Evolutionary conservation across 64 coral and sea anemone genomes (phyloP).

Genomic region (Actinia equina): DNA sequence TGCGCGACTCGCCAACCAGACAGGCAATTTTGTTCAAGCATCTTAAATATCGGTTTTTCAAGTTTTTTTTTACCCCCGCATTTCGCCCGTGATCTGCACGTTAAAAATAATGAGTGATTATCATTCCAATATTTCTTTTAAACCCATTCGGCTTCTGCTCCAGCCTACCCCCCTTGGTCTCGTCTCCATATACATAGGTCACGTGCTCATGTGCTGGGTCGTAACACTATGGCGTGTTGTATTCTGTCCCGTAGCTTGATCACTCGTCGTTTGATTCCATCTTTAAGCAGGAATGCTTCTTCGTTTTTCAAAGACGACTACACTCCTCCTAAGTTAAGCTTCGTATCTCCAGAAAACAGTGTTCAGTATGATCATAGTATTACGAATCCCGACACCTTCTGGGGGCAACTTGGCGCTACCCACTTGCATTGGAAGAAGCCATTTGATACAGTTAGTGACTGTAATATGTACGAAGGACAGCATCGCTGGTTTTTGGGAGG

Average conservation of each 20-base stretch:
- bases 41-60: no score
- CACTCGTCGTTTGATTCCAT: not conserved
- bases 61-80: no score
- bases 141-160: no score
- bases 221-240: conserved; percentile 51
- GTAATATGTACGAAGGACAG: conserved; percentile 69
- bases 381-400: conserved; percentile 73
- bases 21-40: no score
- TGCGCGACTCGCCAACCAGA: no score
- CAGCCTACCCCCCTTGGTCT: no score
- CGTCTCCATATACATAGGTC: not conserved
- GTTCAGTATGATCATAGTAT: conserved; percentile 74
- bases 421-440: conserved; percentile 78
- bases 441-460: conserved; percentile 87
- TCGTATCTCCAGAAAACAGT: conserved; percentile 67
- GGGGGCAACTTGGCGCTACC: conserved; percentile 72
- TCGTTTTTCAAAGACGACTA: conserved; percentile 81
- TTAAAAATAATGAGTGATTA: no score
- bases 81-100: no score
- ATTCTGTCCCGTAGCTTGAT: conserved; percentile 17
- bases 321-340: conserved; percentile 60
- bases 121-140: no score
- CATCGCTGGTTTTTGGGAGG: conserved; percentile 94
- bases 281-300: conserved; percentile 48
- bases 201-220: not conserved